Base-by-base conservation (phyloP, 2,797 vertebrate genomes). In the Heliangelus exortis region DNA sequence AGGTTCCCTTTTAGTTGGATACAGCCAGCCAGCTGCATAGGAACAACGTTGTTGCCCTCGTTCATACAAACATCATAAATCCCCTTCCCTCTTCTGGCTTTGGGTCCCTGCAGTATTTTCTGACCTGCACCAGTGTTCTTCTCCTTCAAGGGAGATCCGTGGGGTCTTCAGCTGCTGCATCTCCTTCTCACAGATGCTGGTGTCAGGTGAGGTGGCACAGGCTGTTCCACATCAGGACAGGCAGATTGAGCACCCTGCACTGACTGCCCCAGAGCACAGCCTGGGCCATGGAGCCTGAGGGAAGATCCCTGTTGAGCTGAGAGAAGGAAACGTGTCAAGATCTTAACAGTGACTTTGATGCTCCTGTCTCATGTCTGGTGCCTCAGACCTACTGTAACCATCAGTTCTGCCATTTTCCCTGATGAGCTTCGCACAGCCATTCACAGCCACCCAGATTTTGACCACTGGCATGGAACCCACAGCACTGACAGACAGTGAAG, bases 261-360 rank as follows among this genome's bases (percentile, higher is more conserved):
- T 58, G 57, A 19, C 34, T 62, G 43, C 45, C 41, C 28, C 22
- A 47, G 33, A 26, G 15, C 12, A 51, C 28, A 79, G n/a, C 29
- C 34, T 57, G 47, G 36, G 15, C 50, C 66, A 36, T 1, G 1
- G 25, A 92, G 17, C 23, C 36, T 2, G 1, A 0, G 1, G 54
- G 33, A 83, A 89, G 10, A 33, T 78, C 22, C 63, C 62, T 79
- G 14, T 15, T 62, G 29, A 15, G 9, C 58, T 72, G 66, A 77
- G 69, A 59, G 63, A 55, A 73, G n/a, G 31, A 93, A 87, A 25
- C 1, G 0, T 10, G 18, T 36, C 69, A 57, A 54, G 29, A 43
- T 50, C 21, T 23, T 33, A 67, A 54, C 50, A 54, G 12, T 3
- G 1, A 3, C 65, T 86, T 65, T 75, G 73, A 57, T 5, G 0